These are phyloP conservation scores for Microtus pennsylvanicus DNA, from an alignment of 2,113 vertebrate species.

Conservation along the genomic window DNA sequence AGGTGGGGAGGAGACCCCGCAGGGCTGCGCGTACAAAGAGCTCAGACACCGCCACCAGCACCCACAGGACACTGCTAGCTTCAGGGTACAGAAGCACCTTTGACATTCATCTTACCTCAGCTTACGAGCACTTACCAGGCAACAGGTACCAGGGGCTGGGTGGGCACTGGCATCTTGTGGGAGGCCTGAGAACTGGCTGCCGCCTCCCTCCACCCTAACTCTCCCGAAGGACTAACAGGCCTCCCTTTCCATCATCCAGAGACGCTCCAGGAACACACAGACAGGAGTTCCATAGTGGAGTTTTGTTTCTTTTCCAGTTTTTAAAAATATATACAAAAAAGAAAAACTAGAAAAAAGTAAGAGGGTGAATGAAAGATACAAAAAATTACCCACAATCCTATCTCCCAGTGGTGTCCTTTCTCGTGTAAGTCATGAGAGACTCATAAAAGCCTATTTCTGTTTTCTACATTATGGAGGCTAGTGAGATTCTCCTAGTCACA, in stretches of 20 bases:
- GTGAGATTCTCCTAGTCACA: neutral
- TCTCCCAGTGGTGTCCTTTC: neutral
- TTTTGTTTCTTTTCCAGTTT: slow-evolving; percentile 17
- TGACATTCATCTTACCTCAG: neutral
- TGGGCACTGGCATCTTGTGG: neutral
- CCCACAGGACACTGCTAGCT: neutral
- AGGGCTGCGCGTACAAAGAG: neutral
- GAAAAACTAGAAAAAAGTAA: slow-evolving; percentile 44
- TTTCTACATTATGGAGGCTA: neutral
- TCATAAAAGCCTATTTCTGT: neutral
- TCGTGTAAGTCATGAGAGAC: neutral
- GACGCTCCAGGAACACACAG: neutral
- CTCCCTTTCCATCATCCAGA: neutral
- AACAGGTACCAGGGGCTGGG: neutral
- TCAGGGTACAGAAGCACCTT: neutral
- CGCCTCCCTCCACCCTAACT: neutral
- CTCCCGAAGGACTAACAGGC: neutral
- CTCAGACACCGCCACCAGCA: neutral
- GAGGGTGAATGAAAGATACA: neutral
- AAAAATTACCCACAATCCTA: neutral
- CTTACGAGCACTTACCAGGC: neutral
- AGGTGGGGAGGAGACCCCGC: too few species aligned
- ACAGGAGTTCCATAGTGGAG: neutral
- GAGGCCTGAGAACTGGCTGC: neutral
- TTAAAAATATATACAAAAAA: neutral